Evolutionary conservation across 1,140 invertebrate species (phyloP), one percentile per base, ranked within the genome.

Genomic region (Macrosteles quadrilineatus): DNA sequence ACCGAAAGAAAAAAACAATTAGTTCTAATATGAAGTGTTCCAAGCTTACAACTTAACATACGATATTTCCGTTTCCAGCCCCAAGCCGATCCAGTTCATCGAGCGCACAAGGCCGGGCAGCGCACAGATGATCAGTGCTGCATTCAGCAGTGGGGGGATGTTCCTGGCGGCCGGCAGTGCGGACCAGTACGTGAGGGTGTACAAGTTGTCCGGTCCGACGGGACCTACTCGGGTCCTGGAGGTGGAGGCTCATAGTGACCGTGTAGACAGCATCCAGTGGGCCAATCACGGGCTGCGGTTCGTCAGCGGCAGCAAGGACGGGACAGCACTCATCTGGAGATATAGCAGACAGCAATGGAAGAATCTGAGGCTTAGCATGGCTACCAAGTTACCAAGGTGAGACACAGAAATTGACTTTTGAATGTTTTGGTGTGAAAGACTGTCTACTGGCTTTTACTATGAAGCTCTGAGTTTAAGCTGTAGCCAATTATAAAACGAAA

Each of bases 211-310:
- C 12, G 67, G 62, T 65, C 84, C 88, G 62, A 87, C 88, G 75
- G 91, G 90, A 4, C 93, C 88, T 0, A 83, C 85, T 45, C 30
- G 91, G 72, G 88, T 95, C 64, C 81, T 92, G 67, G 94, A 98
- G 83, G 87, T 91, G 0, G 94, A 98, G 75, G 90, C 91, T 1
- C 97, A 99, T 80, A 86, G 86, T 0, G 97, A 99, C 81, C 88
- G 93, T 23, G 97, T 99, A 1, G 98, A 99, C 81, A 97, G 93
- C 66, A 92, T 99, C 70, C 91, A 95, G 73, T 99, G 98, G 93
- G 91, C 95, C 59, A 92, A 98, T 80, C 81, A 81, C 30, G 91
- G 92, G 0, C 80, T 94, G 71, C 82, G 86, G 77, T 98, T 99
- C 82, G 88, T 98, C 53, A 98, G 95, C 45, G 98, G 98, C 14